Evolutionary conservation across 1,140 invertebrate genomes (phyloP).

Genomic region (Drosophila gunungcola): DNA sequence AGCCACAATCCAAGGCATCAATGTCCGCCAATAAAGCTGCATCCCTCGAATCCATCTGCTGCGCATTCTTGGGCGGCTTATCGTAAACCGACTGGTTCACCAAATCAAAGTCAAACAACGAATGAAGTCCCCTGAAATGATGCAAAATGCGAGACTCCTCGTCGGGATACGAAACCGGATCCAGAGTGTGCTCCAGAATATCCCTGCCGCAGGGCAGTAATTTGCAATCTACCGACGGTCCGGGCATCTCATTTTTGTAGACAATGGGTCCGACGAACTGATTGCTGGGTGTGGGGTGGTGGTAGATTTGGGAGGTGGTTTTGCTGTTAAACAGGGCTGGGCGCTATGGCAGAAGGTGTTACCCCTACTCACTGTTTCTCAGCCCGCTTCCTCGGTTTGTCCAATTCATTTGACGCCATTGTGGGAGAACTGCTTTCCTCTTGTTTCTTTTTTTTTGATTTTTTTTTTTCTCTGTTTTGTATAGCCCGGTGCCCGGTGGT

Average conservation of each 20-base stretch:
- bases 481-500: background rate
- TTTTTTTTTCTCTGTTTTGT: too few relatives aligned
- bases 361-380: constrained; percentile 35
- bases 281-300: constrained; percentile 5
- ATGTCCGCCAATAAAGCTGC: constrained; percentile 32
- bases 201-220: constrained; percentile 44
- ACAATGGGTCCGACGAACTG: constrained; percentile 28
- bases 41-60: constrained; percentile 30
- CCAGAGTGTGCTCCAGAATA: constrained; percentile 33
- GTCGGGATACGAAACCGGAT: constrained; percentile 17
- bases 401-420: constrained; percentile 18
- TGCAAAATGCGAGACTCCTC: constrained; percentile 13
- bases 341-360: background rate
- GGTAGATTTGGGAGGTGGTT: background rate
- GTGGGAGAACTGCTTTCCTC: constrained; percentile 1
- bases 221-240: constrained; percentile 19
- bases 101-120: constrained; percentile 47
- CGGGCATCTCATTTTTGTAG: constrained; percentile 46
- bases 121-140: constrained; percentile 41
- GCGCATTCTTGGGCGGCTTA: too few relatives aligned
- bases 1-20: constrained; percentile 11
- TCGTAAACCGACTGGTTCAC: constrained; percentile 22
- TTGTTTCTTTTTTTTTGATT: background rate
- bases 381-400: constrained; percentile 10
- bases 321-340: background rate